Base-by-base conservation (phyloP, 2,888 invertebrate species). In the Trisateles emortualis region DNA sequence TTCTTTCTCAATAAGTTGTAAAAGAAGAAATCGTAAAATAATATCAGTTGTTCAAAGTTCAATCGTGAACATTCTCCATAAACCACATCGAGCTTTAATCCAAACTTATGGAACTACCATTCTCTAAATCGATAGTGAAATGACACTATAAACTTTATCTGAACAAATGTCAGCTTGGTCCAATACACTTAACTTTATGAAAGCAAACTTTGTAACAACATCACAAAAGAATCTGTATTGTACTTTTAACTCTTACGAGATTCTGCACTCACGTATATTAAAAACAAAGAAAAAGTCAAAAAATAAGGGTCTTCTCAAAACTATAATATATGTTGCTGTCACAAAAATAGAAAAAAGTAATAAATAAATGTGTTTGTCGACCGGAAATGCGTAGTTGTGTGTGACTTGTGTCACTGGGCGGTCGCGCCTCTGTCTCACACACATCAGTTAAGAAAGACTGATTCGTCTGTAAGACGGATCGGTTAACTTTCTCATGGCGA, bases 381-480 rank as follows among this genome's bases (percentile, higher is more conserved):
- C 72, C 81, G 86, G 86, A 86, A 79, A 73, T 64, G 64, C 69
- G 77, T 77, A 75, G 78, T 81, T 78, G 68, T 67, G 74, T 66
- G 75, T 81, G 81, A 79, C 79, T 72, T 64, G 58, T 74, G 71
- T 68, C 72, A 67, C 65, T 55, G 63, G 52, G 59, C 64, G 66
- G 71, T 68, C 71, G 55, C 44, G 46, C 59, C 44, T 22, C 24
- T 30, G 45, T 52, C 48, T 33, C 41, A 10, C 39, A 19, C 9
- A 48, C 61, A 59, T 71, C 58, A 59, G 43, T 71, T 61, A 64
- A 40, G 39, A 35, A 52, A 63, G 59, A 71, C 66, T 42, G 64
- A 68, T 71, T 56, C 59, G 60, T 71, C 56, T 53, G 55, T 14
- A 67, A 60, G 71, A 70, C 39, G 63, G 52, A 70, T 70, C 26